phyloP scores from a whole-genome alignment of 2,797 vertebrate species.

The Bovichtus variegatus region DNA sequence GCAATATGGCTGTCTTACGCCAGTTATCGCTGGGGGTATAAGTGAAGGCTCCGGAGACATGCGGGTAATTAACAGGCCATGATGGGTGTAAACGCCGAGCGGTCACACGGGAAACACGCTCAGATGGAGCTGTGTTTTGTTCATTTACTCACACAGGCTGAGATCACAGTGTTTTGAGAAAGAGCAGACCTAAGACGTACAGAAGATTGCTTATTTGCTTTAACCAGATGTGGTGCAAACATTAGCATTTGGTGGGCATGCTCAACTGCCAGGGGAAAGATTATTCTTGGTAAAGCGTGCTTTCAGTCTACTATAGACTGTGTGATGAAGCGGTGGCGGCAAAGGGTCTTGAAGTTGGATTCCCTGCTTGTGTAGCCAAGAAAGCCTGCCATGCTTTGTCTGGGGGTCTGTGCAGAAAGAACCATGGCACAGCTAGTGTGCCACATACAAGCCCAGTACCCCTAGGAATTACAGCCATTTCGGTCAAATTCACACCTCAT shows the following conservation, averaged over 20 bases:
- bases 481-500: not conserved
- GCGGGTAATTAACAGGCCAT: constrained; percentile 81
- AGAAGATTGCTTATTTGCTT: constrained; percentile 47
- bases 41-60: constrained; percentile 63
- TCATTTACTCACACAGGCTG: constrained; percentile 38
- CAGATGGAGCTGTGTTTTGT: constrained; percentile 43
- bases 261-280: constrained; percentile 15
- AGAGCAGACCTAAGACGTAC: constrained; percentile 20
- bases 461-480: not conserved
- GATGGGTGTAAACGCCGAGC: constrained; percentile 76
- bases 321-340: not conserved
- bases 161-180: constrained; percentile 31
- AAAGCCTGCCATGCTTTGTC: not conserved
- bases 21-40: constrained; percentile 63
- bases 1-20: constrained; percentile 70
- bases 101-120: constrained; percentile 60
- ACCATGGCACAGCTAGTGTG: not conserved
- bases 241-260: constrained; percentile 32
- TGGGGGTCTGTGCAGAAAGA: not conserved
- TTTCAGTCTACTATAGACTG: constrained; percentile 6
- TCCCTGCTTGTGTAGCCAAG: constrained; percentile 1
- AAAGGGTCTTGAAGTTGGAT: constrained; percentile 1
- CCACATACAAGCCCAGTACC: not conserved
- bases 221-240: constrained; percentile 51
- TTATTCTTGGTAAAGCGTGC: constrained; percentile 15